Evolutionary conservation across 1,140 invertebrate genomes (phyloP), one percentile per base, ranked within the genome.

Genomic region (Scaptodrosophila lebanonensis): DNA sequence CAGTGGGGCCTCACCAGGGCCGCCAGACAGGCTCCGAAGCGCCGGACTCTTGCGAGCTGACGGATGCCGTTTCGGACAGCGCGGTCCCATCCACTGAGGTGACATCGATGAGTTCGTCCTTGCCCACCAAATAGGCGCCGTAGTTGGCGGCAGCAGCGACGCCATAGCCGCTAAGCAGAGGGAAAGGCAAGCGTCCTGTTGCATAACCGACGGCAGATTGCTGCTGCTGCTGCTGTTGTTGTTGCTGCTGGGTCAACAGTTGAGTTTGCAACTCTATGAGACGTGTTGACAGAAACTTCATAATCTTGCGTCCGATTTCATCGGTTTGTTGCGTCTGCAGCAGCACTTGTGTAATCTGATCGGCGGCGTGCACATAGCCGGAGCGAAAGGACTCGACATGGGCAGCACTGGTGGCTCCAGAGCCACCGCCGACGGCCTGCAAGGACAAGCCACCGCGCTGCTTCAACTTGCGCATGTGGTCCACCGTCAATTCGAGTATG

Each of bases 401-500:
- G 91, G 72, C 93, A 90, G 63, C 60, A 27, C 59, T 68, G 12
- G 83, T 67, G 33, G 22, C 47, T 4, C 54, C 56, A 13, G 27
- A 15, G 7, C 5, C 36, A 73, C 61, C 90, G 88, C 33, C 56
- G 7, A 20, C 88, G 83, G 75, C 90, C 25, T 83, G 83, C 30
- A 85, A 50, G 1, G 83, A 67, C 11, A 86, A 66, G 5, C 66
- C 76, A 8, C 84, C 84, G 18, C 84, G 83, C n/a, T 86, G 84
- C 62, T 94, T 92, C 1, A 97, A 89, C 66, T 95, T 95, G 88
- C 96, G 94, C 67, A 98, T 89, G 79, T 98, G 95, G 69, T 95
- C 92, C n/a, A 98, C 97, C 0, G 97, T 98, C 85, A 98, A 88
- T 86, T 99, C 97, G 59, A 99, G 90, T 69, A 99, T 98, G 86